Evolutionary conservation across 2,113 vertebrate species (phyloP), one percentile per base, ranked within the genome.

Genomic region (Marmota monax): DNA sequence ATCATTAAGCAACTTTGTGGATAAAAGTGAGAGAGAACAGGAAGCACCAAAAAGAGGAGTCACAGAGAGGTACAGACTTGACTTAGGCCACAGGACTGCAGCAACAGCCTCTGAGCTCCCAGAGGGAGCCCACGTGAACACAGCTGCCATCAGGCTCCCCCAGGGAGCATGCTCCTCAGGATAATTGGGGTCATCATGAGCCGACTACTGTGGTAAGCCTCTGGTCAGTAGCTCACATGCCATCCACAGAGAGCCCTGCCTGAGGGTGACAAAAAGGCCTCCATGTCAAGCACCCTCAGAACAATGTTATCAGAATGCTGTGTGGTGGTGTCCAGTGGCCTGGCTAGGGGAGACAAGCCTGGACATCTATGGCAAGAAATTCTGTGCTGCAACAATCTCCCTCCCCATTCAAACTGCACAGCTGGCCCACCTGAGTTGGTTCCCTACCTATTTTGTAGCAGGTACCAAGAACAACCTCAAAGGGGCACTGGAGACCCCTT

Each of bases 141-240:
- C 3, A 29, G 32, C n/a, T 48, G 11, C 45, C 45, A 51, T 63
- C 61, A 39, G 53, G 67, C 12, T 48, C 53, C n/a, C 22, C 20
- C 48, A 23, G 34, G 34, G 67, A 51, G 22, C 9, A 76, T 25
- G 34, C 20, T 37, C 51, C 58, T 22, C 39, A 65, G 10, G 27
- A 29, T 32, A 67, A 63, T 1, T 1, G 7, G 13, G 8, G 23
- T 23, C 4, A 17, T 29, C 5, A 42, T 1, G 4, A 22, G n/a
- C 13, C 20, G 65, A 25, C 16, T 23, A 0, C 5, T 39, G 61
- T 32, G 23, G 42, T 27, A 48, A 79, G 63, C 8, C 80, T 80
- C 23, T 48, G 73, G 34, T 77, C 7, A 25, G 39, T 2, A 48
- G 56, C 10, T 89, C n/a, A 65, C 22, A 34, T 0, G 20, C 16